A percentile compares a stretch with the other conserved stretches of the same genome.
Conservation (phyloP, 2,797 vertebrate genomes). For the Amblyraja radiata region DNA sequence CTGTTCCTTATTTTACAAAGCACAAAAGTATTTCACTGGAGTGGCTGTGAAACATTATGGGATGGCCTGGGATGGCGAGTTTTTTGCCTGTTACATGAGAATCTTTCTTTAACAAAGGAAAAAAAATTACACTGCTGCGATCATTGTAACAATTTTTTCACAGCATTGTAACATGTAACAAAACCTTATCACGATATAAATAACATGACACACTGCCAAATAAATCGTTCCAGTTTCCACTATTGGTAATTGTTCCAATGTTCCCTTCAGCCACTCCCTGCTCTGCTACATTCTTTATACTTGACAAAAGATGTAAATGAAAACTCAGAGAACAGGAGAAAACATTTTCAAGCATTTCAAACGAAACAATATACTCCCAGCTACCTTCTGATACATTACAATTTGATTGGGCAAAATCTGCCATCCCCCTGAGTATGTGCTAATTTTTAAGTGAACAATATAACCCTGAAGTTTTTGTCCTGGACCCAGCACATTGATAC, state of each 20-base stretch:
- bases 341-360: not conserved
- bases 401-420: not conserved
- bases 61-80: not conserved
- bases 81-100: not conserved
- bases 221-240: not conserved
- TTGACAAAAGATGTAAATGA: not conserved
- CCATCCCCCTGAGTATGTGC: not conserved
- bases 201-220: not conserved
- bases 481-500: too few species aligned
- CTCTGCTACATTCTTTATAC: not conserved
- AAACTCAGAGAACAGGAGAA: not conserved
- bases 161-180: not conserved
- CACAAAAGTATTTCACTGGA: too few species aligned
- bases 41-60: not conserved
- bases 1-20: too few species aligned
- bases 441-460: not conserved
- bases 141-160: not conserved
- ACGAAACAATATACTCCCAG: not conserved
- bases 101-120: not conserved
- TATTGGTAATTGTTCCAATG: not conserved
- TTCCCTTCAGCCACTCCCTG: not conserved
- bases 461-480: not conserved
- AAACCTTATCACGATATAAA: not conserved
- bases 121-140: not conserved
- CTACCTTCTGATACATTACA: not conserved